Evolutionary conservation across 2,888 invertebrate species (phyloP).

Genomic region (Cryptocephalus moraei): DNA sequence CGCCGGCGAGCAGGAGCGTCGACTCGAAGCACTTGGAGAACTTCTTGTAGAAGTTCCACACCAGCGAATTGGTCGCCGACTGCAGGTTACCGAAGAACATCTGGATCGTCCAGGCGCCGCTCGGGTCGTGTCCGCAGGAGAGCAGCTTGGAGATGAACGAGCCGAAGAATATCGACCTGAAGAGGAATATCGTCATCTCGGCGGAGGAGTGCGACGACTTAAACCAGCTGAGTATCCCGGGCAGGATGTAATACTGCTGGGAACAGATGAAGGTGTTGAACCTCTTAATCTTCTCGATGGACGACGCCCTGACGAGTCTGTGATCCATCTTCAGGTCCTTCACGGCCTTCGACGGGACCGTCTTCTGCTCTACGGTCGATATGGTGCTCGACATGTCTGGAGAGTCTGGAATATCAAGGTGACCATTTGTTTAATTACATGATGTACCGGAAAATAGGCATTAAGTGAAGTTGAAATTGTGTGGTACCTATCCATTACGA

Average conservation of each 20-base stretch:
- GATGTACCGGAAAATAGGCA: no score
- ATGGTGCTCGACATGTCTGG: conserved; percentile 20
- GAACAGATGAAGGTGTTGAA: conserved; percentile 34
- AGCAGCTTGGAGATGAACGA: conserved; percentile 19
- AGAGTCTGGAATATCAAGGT: no score
- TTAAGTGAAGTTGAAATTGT: no score
- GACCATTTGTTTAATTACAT: no score
- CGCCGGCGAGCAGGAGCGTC: conserved; percentile 14
- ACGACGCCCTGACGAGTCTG: conserved; percentile 25
- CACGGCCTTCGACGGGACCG: conserved; percentile 8
- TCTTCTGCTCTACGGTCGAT: conserved; percentile 13
- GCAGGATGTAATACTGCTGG: conserved; percentile 30
- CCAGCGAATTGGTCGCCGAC: background rate
- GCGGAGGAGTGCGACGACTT: conserved; percentile 27
- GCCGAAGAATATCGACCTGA: conserved; percentile 21
- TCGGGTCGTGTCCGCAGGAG: conserved; percentile 4
- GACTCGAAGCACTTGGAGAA: conserved; percentile 13
- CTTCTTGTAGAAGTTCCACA: conserved; percentile 8
- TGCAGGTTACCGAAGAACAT: background rate
- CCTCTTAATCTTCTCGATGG: conserved; percentile 29
- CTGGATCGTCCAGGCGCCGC: conserved; percentile 2
- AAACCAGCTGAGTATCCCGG: conserved; percentile 28
- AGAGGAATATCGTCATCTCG: conserved; percentile 23
- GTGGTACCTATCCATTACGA: no score
- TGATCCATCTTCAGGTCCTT: conserved; percentile 14